Conservation (phyloP, 2,888 invertebrate species). For the Lasioglossum malachurum region DNA sequence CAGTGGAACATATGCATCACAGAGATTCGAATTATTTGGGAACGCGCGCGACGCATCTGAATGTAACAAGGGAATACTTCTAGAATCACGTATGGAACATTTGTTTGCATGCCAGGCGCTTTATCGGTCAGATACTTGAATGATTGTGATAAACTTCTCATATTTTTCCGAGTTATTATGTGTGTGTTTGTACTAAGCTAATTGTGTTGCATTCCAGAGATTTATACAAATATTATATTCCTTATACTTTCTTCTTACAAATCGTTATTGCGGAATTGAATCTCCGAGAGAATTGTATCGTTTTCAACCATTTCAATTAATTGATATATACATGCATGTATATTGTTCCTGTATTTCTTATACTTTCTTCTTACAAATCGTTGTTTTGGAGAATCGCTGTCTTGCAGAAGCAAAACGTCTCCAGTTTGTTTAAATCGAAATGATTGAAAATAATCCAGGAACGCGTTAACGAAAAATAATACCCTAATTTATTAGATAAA, state of each 20-base stretch:
- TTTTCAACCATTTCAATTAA: too few relatives aligned
- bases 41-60: background rate
- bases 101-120: background rate
- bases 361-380: too few relatives aligned
- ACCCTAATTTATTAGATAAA: too few relatives aligned
- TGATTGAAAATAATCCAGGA: too few relatives aligned
- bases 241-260: too few relatives aligned
- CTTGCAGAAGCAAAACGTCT: too few relatives aligned
- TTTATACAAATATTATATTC: background rate
- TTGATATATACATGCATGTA: too few relatives aligned
- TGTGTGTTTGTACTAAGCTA: background rate
- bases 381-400: too few relatives aligned
- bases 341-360: background rate
- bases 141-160: background rate
- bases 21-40: background rate
- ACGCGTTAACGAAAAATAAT: too few relatives aligned
- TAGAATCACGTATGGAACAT: background rate
- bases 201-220: background rate
- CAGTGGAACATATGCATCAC: background rate
- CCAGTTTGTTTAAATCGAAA: too few relatives aligned
- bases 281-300: too few relatives aligned
- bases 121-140: background rate
- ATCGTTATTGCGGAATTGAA: too few relatives aligned
- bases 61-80: background rate
- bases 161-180: background rate